Evolutionary conservation across 2,888 invertebrate genomes (phyloP).

Genomic region (Bimastos eiseni): DNA sequence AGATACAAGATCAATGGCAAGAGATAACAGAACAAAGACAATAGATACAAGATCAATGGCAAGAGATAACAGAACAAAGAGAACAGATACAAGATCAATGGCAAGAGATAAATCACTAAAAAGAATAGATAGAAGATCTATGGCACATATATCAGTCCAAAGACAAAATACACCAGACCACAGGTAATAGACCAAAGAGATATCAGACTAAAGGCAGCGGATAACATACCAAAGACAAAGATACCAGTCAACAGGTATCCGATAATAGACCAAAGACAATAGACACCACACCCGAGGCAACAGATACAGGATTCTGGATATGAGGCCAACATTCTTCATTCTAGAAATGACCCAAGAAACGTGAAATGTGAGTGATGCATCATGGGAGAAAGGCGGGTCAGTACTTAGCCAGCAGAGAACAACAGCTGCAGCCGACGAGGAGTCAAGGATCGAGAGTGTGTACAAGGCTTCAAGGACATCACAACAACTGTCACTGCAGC

Average conservation of each 20-base stretch:
- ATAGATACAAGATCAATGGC: no score
- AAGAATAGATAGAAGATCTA: no score
- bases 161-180: no score
- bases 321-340: background rate
- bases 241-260: background rate
- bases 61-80: no score
- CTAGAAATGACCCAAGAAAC: background rate
- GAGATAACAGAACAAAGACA: no score
- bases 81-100: no score
- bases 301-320: background rate
- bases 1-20: no score
- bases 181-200: no score
- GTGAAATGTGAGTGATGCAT: background rate
- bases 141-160: no score
- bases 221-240: background rate
- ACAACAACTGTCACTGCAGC: conserved; percentile 1
- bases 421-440: background rate
- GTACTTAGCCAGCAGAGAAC: background rate
- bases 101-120: no score
- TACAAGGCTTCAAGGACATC: background rate
- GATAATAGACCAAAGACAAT: background rate
- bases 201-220: background rate
- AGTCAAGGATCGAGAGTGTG: background rate
- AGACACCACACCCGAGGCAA: background rate
- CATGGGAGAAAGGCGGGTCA: background rate